Evolutionary conservation across 2,888 invertebrate species (phyloP), one percentile per base, ranked within the genome.

Genomic region (Melinaea marsaeus): DNA sequence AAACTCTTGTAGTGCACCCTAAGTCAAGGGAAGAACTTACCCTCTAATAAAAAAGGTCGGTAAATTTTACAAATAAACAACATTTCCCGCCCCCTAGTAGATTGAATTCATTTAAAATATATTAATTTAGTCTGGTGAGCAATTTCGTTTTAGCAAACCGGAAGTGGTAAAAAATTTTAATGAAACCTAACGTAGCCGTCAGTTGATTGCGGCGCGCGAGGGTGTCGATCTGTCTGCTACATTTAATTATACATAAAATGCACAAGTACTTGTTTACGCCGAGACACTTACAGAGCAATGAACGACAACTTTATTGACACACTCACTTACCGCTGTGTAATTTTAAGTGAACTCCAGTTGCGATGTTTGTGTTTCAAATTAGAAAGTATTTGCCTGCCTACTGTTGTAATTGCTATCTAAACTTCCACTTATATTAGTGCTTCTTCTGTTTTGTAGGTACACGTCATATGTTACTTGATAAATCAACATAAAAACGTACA

Each of bases 181-280:
- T 51, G 51, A 51, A 51, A 51, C 9, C 32, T 32, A 51, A 32
- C 51, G 48, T 6, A n/a, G 51, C 51, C 51, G 32, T 3, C 32
- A 32, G 22, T 51, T 47, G 58, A 62, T 55, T 58, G 55, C 34
- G 11, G 55, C 47, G 55, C 47, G 32, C 32, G 32, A 51, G 58
- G 58, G 55, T 55, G 54, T 58, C 58, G 57, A 62, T 64, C 66
- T 67, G 65, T 65, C 71, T 68, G 69, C 68, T 72, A 69, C 71
- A 72, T 83, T 86, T 87, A 85, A 86, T 85, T 85, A 81, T 84
- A 86, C 83, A 85, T 86, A 85, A 87, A 88, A 79, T 79, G 80
- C 74, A 79, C 78, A 80, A 82, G 77, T 77, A 79, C 76, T 75
- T 82, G 83, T 83, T 85, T 81, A 82, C 80, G 70, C 74, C 74